Conservation (phyloP, 37 sponge, comb jelly and placozoan species). For the Aphrocallistes beatrix region DNA sequence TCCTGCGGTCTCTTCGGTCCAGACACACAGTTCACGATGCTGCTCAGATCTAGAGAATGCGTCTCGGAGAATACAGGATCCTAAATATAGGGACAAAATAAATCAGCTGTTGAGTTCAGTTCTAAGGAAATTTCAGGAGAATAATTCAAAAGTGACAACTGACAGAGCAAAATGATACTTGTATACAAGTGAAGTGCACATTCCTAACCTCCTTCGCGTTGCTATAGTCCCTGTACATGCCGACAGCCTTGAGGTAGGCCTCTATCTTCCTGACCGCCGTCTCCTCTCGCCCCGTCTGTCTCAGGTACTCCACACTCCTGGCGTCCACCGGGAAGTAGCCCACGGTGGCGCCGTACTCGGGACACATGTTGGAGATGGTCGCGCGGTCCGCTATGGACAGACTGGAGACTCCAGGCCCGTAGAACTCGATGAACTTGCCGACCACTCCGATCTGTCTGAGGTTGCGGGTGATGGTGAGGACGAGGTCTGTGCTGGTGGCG, state of each 20-base stretch:
- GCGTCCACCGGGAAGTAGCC: conserved; percentile 82
- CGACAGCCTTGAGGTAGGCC: conserved; percentile 44
- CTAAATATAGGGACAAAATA: too few species aligned
- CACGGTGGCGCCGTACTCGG: conserved; percentile 82
- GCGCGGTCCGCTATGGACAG: conserved; percentile 84
- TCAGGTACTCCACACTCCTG: conserved; percentile 62
- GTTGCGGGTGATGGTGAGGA: conserved; percentile 79
- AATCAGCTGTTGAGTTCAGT: too few species aligned
- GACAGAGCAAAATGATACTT: too few species aligned
- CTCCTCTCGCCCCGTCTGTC: conserved; percentile 52
- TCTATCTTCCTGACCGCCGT: conserved; percentile 29
- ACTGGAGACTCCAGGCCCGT: conserved; percentile 72
- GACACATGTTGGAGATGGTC: conserved; percentile 88
- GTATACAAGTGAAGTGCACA: too few species aligned
- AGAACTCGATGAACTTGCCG: conserved; percentile 83
- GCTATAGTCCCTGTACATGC: conserved; percentile 52
- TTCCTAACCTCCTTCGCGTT: conserved; percentile 26
- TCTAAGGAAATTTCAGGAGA: too few species aligned
- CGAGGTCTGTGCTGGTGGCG: conserved; percentile 77
- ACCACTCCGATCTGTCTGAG: conserved; percentile 72
- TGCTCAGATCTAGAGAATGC: conserved; percentile 54
- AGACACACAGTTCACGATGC: conserved; percentile 65
- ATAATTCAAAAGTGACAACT: too few species aligned
- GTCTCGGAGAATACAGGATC: conserved; percentile 19
- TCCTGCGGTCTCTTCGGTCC: conserved; percentile 90